These are phyloP conservation scores for Baryphthengus martii DNA, from an alignment of 2,113 vertebrate species.

Conservation along the genomic window DNA sequence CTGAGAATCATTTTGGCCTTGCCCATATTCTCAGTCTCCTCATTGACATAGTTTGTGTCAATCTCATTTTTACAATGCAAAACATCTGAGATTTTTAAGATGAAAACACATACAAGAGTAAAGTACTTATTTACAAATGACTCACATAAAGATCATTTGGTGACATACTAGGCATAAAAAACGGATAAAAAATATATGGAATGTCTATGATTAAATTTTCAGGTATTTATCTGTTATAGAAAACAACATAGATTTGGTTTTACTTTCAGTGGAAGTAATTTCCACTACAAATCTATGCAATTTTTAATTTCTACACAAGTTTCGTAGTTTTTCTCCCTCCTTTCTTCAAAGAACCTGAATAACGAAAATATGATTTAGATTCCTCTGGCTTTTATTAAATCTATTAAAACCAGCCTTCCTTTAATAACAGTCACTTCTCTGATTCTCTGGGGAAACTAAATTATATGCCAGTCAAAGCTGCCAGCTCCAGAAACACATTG, in stretches of 20 bases:
- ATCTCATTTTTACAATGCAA: neutral
- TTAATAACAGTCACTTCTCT: slow-evolving; percentile 15
- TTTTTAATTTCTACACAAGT: neutral
- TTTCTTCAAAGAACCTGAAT: slow-evolving; percentile 32
- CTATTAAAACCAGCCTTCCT: slow-evolving; percentile 31
- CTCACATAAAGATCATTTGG: neutral
- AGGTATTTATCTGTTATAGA: neutral
- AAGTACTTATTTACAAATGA: neutral
- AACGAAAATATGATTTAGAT: slow-evolving; percentile 16
- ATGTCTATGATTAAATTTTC: neutral
- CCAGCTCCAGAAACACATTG: neutral
- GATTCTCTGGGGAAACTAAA: slow-evolving; percentile 13
- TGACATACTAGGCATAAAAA: neutral
- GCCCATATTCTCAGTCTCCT: neutral
- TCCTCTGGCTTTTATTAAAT: slow-evolving; percentile 43
- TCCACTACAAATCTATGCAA: neutral
- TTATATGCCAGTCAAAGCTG: slow-evolving; percentile 19
- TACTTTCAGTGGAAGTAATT: neutral
- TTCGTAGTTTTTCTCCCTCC: neutral
- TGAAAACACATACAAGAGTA: neutral
- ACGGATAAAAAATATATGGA: neutral
- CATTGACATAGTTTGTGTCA: neutral
- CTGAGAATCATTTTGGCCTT: neutral
- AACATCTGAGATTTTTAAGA: neutral
- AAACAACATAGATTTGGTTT: neutral